Evolutionary conservation across 2,113 vertebrate species (phyloP), one percentile per base, ranked within the genome.

Genomic region (Nerophis lumbriciformis): DNA sequence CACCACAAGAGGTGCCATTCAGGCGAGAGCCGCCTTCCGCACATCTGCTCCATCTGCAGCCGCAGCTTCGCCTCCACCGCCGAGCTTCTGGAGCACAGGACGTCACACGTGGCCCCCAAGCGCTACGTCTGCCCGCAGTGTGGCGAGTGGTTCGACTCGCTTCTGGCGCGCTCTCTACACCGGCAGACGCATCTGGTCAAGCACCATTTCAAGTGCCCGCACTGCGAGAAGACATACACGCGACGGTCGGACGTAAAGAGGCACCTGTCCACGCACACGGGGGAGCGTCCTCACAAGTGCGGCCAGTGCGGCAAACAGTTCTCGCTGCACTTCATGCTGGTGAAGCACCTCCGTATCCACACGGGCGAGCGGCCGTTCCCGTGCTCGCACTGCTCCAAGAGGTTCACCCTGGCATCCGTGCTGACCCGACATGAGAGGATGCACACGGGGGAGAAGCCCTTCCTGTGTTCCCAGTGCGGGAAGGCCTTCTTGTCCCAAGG

Each of bases 401-500:
- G 75, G 58, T 91, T 91, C 78, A 89, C 85, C 0, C 81, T 90
- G 66, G 69, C 76, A 28, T 88, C 88, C 0, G 85, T 91, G 59
- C 69, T 88, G 59, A 78, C 82, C 50, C 67, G 89, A 14, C 89
- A 90, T 0, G 85, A 91, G 67, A 70, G 89, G 49, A 91, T 90
- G 88, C 89, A 91, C 86, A 90, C 89, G 0, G 89, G 89, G 2
- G 89, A 91, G 67, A 85, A 88, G 19, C 89, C 89, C 0, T 91
- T 84, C 78, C 87, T 91, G 44, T 91, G 90, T 67, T 87, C 88
- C 0, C 90, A 92, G 63, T 92, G 90, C 6, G 91, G 92, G 15
- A 91, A 92, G 75, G 79, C 88, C 59, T 92, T 92, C 72, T 67
- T 91, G 9, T 92, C 89, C 5, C 91, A 88, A 54, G 92, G 91